Evolutionary conservation across 2,797 vertebrate species (phyloP), one percentile per base, ranked within the genome.

Genomic region (Alfaro cultratus): DNA sequence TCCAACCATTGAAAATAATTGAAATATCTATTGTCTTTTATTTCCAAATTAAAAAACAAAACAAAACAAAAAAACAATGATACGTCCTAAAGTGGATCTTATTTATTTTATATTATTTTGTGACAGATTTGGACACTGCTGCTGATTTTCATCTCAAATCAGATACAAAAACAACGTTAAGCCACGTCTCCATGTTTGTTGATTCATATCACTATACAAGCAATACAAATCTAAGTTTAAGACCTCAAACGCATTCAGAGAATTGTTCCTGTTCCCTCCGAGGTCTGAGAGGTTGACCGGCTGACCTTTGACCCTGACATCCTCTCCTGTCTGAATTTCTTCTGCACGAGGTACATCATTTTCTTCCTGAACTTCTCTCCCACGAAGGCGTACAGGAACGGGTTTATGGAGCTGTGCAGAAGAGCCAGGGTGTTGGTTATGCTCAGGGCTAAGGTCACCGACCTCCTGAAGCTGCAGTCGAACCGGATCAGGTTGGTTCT

Each of bases 321-420:
- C 49, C 87, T 85, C 39, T 94, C 93, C 72, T 81, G 75, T 26
- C 89, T 49, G 57, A 79, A 15, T 12, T 34, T 93, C 82, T 81
- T 91, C 3, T 83, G 53, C 21, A 95, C 26, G 26, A 96, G 53
- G 26, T 47, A 55, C 34, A 4, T 21, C 83, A 95, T 86, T 39
- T 92, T 95, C 0, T 41, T 91, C 81, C 95, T 90, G 92, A 96
- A 96, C 92, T 95, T 96, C 89, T 93, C 90, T 1, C 95, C 96
- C 34, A 96, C 92, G 0, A 96, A 96, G 31, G 95, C 95, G 0
- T 96, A 96, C 75, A 96, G 91, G 71, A 96, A 72, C 0, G 96
- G 96, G 85, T 96, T 96, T 82, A 96, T 85, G 83, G 94, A 95
- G 91, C 95, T 94, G 93, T 96, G 96, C 21, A 94, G 16, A 80